Percentiles rank a stretch among this genome's conserved stretches.
phyloP scores from a whole-genome alignment of 1,140 invertebrate genomes.

The Mactra quadrangularis region DNA sequence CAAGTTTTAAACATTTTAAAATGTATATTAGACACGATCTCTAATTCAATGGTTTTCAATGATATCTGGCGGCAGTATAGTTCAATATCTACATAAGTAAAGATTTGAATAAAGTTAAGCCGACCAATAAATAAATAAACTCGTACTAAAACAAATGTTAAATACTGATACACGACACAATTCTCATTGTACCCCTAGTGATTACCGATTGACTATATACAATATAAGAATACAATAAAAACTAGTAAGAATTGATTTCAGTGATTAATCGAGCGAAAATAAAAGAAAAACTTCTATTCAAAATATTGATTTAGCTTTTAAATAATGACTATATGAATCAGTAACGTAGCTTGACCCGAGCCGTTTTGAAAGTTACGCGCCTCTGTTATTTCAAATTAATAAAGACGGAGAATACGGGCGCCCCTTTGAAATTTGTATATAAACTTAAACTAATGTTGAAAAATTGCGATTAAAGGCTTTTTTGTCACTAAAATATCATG shows the following conservation, averaged over 20 bases:
- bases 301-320: slow-evolving; percentile 49
- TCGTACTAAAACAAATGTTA: slow-evolving; percentile 31
- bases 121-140: background rate
- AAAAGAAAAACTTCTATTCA: slow-evolving; percentile 29
- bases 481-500: too few relatives aligned
- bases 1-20: too few relatives aligned
- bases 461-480: too few relatives aligned
- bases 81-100: slow-evolving; percentile 4
- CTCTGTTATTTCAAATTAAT: too few relatives aligned
- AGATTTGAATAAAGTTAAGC: slow-evolving; percentile 39
- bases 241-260: slow-evolving; percentile 12
- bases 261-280: slow-evolving; percentile 48
- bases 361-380: too few relatives aligned
- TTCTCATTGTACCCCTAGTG: background rate
- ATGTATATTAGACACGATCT: too few relatives aligned
- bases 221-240: background rate
- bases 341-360: too few relatives aligned
- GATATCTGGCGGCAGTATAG: too few relatives aligned
- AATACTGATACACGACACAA: background rate
- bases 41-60: too few relatives aligned
- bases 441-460: too few relatives aligned
- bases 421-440: too few relatives aligned
- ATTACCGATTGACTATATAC: slow-evolving; percentile 44
- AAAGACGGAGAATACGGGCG: too few relatives aligned
- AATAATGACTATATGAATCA: background rate